Evolutionary conservation across 2,113 vertebrate species (phyloP).

Genomic region (Myotis yumanensis): DNA sequence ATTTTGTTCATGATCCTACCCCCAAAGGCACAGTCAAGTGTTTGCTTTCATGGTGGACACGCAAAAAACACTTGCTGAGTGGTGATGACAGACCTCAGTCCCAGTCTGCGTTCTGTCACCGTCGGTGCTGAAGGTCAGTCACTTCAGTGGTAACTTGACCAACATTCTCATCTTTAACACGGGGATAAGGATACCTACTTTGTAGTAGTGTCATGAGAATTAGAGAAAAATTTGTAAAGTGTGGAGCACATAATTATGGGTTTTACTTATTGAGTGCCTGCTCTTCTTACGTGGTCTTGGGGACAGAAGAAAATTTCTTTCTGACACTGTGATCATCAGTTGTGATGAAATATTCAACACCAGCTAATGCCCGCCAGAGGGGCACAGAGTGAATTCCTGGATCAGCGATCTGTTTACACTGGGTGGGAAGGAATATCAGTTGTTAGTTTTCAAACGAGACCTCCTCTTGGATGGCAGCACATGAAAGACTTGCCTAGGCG

Average conservation of each 20-base stretch:
- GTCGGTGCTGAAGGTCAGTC: neutral
- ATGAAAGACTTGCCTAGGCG: slow-evolving; percentile 69
- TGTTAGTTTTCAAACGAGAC: slow-evolving; percentile 68
- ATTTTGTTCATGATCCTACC: neutral
- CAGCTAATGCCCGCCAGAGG: slow-evolving; percentile 56
- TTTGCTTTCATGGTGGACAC: neutral
- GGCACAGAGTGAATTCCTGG: slow-evolving; percentile 41
- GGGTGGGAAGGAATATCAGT: slow-evolving; percentile 64
- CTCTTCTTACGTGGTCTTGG: neutral
- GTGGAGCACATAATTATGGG: neutral
- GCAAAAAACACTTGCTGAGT: neutral
- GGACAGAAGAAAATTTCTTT: slow-evolving; percentile 34
- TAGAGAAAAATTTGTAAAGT: neutral
- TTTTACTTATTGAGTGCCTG: neutral
- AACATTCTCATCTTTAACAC: neutral
- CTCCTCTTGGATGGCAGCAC: slow-evolving; percentile 70
- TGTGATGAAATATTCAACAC: slow-evolving; percentile 50
- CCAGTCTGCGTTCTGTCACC: neutral
- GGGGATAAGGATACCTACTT: neutral
- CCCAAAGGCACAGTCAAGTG: neutral
- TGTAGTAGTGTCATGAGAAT: neutral
- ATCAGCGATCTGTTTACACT: slow-evolving; percentile 63
- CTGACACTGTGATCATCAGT: neutral
- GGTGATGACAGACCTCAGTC: neutral
- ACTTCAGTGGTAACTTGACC: neutral